phyloP scores from a whole-genome alignment of 2,888 invertebrate genomes.

The Eudemis profundana region DNA sequence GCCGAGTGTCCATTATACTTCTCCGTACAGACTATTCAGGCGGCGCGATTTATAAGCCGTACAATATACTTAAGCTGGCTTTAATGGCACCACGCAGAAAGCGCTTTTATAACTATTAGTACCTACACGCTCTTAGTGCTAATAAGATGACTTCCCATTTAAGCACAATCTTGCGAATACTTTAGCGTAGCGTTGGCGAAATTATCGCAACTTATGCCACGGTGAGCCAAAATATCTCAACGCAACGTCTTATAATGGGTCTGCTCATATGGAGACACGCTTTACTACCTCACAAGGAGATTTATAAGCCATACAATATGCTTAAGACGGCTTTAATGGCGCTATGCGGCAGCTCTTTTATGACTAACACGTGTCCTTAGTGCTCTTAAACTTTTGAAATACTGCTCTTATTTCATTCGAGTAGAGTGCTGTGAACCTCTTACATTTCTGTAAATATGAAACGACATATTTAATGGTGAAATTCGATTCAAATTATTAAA shows the following conservation, averaged over 20 bases:
- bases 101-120: slow-evolving; percentile 22
- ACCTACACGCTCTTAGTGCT: not conserved
- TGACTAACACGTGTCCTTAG: not conserved
- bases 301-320: slow-evolving; percentile 17
- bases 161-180: not conserved
- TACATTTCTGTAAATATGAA: too few relatives aligned
- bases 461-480: too few relatives aligned
- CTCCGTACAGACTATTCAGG: slow-evolving; percentile 34
- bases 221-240: not conserved
- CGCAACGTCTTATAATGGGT: not conserved
- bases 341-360: slow-evolving; percentile 13
- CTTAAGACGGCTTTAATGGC: slow-evolving; percentile 9
- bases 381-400: slow-evolving; percentile 10
- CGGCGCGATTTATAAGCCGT: slow-evolving; percentile 37
- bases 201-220: too few relatives aligned
- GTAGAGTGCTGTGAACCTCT: too few relatives aligned
- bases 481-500: too few relatives aligned
- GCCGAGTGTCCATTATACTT: slow-evolving; percentile 48
- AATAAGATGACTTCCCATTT: not conserved
- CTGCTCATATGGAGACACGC: slow-evolving; percentile 2
- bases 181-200: too few relatives aligned
- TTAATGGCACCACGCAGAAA: slow-evolving; percentile 22
- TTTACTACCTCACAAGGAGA: slow-evolving; percentile 9
- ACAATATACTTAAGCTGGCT: slow-evolving; percentile 37
- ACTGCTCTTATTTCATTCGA: not conserved